phyloP scores from a whole-genome alignment of 2,888 invertebrate species.

The Alloscopus bannaensis region DNA sequence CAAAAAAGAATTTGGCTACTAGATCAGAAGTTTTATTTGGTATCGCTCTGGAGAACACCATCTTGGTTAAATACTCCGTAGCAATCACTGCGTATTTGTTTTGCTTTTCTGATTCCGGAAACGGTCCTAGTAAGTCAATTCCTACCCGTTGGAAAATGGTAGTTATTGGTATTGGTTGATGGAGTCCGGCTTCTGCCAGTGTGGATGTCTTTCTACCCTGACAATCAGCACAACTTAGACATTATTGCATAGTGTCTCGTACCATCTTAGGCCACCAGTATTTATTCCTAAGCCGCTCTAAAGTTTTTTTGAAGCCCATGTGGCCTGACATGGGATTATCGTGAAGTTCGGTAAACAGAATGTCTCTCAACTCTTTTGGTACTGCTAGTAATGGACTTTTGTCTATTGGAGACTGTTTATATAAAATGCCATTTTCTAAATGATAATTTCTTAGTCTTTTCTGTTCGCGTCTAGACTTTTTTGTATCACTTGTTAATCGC shows the following conservation, averaged over 20 bases:
- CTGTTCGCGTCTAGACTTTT: not conserved
- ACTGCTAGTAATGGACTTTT: slow-evolving; percentile 29
- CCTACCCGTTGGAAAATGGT: not conserved
- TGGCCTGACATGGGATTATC: slow-evolving; percentile 61
- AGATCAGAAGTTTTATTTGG: slow-evolving; percentile 42
- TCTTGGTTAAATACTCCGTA: slow-evolving; percentile 60
- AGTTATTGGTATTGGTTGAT: not conserved
- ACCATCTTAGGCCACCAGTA: slow-evolving; percentile 58
- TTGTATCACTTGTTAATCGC: not conserved
- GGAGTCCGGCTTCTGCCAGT: not conserved
- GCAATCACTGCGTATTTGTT: slow-evolving; percentile 33
- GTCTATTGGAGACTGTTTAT: not conserved
- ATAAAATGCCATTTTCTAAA: slow-evolving; percentile 1
- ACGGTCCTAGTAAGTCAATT: not conserved
- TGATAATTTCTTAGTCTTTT: not conserved
- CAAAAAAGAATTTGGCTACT: slow-evolving; percentile 58
- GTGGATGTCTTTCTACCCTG: not conserved
- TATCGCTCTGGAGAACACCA: slow-evolving; percentile 37
- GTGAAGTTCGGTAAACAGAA: slow-evolving; percentile 63
- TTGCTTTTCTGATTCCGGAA: not conserved
- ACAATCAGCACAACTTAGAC: not conserved
- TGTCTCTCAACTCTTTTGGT: slow-evolving; percentile 42
- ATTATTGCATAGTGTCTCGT: slow-evolving; percentile 6
- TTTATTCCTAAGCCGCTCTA: slow-evolving; percentile 22
- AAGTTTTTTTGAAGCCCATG: slow-evolving; percentile 49